Conservation (phyloP, 2,797 vertebrate genomes). For the Bovichtus variegatus region DNA sequence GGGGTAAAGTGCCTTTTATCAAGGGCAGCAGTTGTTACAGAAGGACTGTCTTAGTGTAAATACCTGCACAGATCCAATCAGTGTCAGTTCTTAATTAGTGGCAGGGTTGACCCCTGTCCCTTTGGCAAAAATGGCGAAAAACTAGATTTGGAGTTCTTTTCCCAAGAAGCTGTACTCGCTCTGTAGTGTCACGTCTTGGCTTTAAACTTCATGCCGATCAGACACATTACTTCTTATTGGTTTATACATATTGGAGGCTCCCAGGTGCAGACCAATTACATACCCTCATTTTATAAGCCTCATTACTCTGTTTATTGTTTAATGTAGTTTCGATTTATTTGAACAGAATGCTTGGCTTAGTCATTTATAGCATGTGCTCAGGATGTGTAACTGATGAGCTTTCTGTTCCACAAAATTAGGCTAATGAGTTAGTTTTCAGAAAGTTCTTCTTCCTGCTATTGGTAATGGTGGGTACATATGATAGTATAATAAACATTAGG, state of each 20-base stretch:
- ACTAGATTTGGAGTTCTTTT: not conserved
- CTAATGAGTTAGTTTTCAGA: constrained; percentile 48
- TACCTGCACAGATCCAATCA: not conserved
- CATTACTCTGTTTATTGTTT: constrained; percentile 38
- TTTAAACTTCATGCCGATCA: not conserved
- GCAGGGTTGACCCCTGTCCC: not conserved
- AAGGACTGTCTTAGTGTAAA: not conserved
- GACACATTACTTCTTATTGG: not conserved
- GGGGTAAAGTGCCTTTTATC: not conserved
- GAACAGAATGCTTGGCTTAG: constrained; percentile 36
- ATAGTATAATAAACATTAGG: constrained; percentile 32
- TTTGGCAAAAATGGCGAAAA: not conserved
- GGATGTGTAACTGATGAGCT: constrained; percentile 55
- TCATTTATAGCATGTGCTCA: constrained; percentile 57
- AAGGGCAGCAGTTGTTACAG: not conserved
- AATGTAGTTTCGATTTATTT: constrained; percentile 44
- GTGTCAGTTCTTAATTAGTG: not conserved
- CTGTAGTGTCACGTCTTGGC: not conserved
- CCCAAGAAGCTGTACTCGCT: not conserved
- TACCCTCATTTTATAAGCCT: constrained; percentile 2
- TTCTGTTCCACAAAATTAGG: constrained; percentile 57
- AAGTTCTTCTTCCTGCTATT: constrained; percentile 20
- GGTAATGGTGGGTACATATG: constrained; percentile 11
- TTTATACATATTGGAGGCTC: not conserved
- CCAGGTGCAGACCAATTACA: not conserved